Evolutionary conservation across 2,888 invertebrate genomes (phyloP).

Genomic region (Netelia melanura): DNA sequence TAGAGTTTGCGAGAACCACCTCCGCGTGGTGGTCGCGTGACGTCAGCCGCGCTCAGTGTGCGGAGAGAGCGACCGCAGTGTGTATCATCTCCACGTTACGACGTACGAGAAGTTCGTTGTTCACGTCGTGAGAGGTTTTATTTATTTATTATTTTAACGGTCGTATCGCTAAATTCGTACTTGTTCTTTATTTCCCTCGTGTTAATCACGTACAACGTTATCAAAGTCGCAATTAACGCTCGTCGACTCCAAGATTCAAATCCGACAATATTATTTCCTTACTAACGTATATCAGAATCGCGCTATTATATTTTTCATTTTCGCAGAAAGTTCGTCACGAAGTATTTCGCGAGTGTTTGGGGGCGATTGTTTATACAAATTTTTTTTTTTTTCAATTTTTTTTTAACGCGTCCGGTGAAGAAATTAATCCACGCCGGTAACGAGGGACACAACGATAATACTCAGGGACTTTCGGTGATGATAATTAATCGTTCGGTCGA

Average conservation of each 20-base stretch:
- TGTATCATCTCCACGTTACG: conserved; percentile 81
- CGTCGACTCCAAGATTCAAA: neutral
- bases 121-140: conserved; percentile 22
- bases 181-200: neutral
- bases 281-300: no score
- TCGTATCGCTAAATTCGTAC: neutral
- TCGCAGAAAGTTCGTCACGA: neutral
- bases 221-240: neutral
- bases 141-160: conserved; percentile 21
- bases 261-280: neutral
- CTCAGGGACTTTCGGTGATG: conserved; percentile 3
- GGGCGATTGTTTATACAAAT: neutral
- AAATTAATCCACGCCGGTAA: conserved; percentile 25
- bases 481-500: conserved; percentile 1
- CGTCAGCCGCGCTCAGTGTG: conserved; percentile 83
- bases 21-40: conserved; percentile 84
- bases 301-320: neutral
- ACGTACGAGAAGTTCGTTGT: conserved; percentile 37
- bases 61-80: conserved; percentile 84
- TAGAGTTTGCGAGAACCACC: conserved; percentile 80
- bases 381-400: conserved; percentile 9
- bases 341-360: neutral
- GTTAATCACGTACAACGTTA: neutral
- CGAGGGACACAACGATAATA: neutral
- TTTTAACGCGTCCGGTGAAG: neutral